Evolutionary conservation across 2,113 vertebrate genomes (phyloP).

Genomic region (Choloepus hoffmanni): DNA sequence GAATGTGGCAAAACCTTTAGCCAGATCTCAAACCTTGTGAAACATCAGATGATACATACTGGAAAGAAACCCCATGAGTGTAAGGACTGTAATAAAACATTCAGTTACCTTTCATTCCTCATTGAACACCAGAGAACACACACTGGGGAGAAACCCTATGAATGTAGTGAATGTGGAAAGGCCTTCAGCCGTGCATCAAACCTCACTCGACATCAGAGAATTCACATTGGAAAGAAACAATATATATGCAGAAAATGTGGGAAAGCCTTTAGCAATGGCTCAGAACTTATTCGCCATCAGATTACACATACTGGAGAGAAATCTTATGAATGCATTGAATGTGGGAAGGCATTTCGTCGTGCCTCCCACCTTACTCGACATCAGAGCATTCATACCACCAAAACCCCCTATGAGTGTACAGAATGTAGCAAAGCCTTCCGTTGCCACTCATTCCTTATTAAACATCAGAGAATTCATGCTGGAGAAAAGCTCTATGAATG

Average conservation of each 20-base stretch:
- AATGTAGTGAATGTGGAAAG: constrained; percentile 81
- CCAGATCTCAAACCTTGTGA: constrained; percentile 78
- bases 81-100: constrained; percentile 80
- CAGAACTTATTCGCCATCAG: constrained; percentile 78
- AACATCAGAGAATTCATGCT: constrained; percentile 80
- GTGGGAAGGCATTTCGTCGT: constrained; percentile 79
- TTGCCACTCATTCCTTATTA: constrained; percentile 72
- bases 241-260: constrained; percentile 78
- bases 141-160: constrained; percentile 82
- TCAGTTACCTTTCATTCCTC: constrained; percentile 81
- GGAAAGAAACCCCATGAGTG: constrained; percentile 82
- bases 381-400: constrained; percentile 74
- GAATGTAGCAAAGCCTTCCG: constrained; percentile 79
- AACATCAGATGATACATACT: constrained; percentile 83
- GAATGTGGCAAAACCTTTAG: constrained; percentile 75
- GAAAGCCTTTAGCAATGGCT: constrained; percentile 78
- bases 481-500: constrained; percentile 80
- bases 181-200: constrained; percentile 80
- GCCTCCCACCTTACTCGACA: constrained; percentile 81
- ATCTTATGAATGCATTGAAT: constrained; percentile 79
- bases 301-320: constrained; percentile 82
- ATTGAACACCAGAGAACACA: constrained; percentile 81
- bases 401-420: constrained; percentile 74
- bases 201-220: constrained; percentile 80
- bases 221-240: constrained; percentile 77